A percentile compares a stretch with the other conserved stretches of the same genome.
Evolutionary conservation across 2,797 vertebrate genomes (phyloP).

Genomic region (Bradypodion ventrale): DNA sequence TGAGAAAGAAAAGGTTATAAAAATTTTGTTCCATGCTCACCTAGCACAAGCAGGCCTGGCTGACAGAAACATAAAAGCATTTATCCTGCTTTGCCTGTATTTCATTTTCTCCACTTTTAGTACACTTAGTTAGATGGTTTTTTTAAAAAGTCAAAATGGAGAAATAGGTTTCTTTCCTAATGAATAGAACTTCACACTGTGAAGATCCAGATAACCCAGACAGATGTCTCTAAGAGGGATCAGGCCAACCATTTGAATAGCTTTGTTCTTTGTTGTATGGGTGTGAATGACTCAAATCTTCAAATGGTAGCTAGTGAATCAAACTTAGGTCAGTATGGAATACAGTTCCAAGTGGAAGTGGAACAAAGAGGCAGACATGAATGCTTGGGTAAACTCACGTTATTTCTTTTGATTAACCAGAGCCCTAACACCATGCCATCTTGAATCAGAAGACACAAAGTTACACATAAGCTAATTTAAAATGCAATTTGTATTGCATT

Average conservation of each 20-base stretch:
- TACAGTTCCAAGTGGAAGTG: too few relatives aligned
- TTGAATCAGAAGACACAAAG: neutral
- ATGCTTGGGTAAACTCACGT: too few relatives aligned
- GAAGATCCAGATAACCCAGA: slow-evolving; percentile 12
- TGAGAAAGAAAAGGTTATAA: slow-evolving; percentile 37
- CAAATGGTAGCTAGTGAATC: slow-evolving; percentile 24
- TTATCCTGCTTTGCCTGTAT: neutral
- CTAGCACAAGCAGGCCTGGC: slow-evolving; percentile 53
- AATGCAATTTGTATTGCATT: slow-evolving; percentile 70
- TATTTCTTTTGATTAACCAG: too few relatives aligned
- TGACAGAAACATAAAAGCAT: slow-evolving; percentile 50
- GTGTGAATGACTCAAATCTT: slow-evolving; percentile 18
- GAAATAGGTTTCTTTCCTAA: slow-evolving; percentile 27
- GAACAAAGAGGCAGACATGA: too few relatives aligned
- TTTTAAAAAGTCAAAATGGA: slow-evolving; percentile 18
- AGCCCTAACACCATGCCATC: too few relatives aligned
- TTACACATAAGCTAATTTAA: slow-evolving; percentile 58
- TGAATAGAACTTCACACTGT: slow-evolving; percentile 41
- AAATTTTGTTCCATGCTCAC: neutral
- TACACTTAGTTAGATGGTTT: neutral
- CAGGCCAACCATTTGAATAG: slow-evolving; percentile 18
- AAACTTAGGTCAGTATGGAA: neutral
- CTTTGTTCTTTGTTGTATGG: slow-evolving; percentile 36
- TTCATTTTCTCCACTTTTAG: slow-evolving; percentile 19
- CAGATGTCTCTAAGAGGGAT: slow-evolving; percentile 42